Base-by-base conservation (phyloP, 2,113 vertebrate genomes). In the Hylia prasina region DNA sequence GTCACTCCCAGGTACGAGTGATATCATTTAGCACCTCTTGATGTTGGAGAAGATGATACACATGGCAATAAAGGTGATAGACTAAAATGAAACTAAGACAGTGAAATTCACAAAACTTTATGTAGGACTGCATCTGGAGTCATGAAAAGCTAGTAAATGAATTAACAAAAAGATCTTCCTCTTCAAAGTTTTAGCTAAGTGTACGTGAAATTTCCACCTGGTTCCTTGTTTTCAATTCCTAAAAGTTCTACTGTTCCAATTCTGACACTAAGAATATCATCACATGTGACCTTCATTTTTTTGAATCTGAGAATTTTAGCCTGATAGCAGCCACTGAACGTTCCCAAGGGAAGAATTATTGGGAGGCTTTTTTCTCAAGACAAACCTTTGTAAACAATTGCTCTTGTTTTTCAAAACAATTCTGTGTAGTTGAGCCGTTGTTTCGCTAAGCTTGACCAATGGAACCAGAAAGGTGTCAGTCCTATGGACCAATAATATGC, bases 11-110 rank as follows among this genome's bases (percentile, higher is more conserved):
- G 84, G 60, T 88, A 85, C 0, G 0, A 87, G 37, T 1, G 0
- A 31, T 37, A 88, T 21, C 70, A 79, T 80, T 95, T 95, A 94
- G 76, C 72, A 91, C 82, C 94, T 86, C 53, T 44, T 39, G 58
- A 40, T 56, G 24, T 80, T 90, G 64, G 39, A 21, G 39, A 80
- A 58, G 69, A 40, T 42, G 81, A 78, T 82, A 73, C 56, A 78
- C 54, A 31, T 33, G 60, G 50, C 78, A 95, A 87, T 82, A 82
- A 87, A 94, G 42, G 72, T 73, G 90, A 50, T 5, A 90, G 95
- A 90, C 61, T 79, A 54, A 93, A 90, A 93, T 18, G 44, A 77
- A 87, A 65, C 76, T 45, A 35, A 78, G 75, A n/a, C 39, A 82
- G 39, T 47, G 33, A 42, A 63, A 71, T 33, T 50, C 71, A 79